Base-by-base conservation (phyloP, 2,888 invertebrate species). In the Stenodera caucasica region DNA sequence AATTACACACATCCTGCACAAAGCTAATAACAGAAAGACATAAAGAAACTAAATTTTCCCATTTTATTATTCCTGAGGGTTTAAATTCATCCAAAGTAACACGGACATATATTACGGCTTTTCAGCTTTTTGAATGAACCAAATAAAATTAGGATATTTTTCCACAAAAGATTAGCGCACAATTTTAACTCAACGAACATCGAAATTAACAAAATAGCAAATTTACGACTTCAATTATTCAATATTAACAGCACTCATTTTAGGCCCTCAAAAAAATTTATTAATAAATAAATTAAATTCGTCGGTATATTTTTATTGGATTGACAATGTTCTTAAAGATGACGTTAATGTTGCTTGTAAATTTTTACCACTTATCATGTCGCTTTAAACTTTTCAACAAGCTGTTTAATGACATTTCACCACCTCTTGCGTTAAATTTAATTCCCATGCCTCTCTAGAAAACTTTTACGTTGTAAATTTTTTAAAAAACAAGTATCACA, bases 291-390 rank as follows among this genome's bases (percentile, higher is more conserved):
- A n/a, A n/a, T n/a, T n/a, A n/a, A n/a, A n/a, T n/a, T n/a, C n/a
- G n/a, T n/a, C n/a, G n/a, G n/a, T n/a, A n/a, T n/a, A 52, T 21
- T 52, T 32, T 52, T 52, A 52, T 52, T 52, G 15, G 32, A 52
- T 52, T 32, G 45, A 18, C 45, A 45, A 45, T 45, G 21, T 45
- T 45, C 45, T 45, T 21, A 45, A 45, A 21, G 21, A 21, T 45
- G 45, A 45, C 12, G 45, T 45, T 45, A 45, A 45, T 45, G 45
- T 45, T 45, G 45, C 45, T 53, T 23, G 53, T 29, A 58, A 53
- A 58, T 58, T 58, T 58, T 53, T 53, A 58, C 53, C 58, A 58
- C 53, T 58, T 58, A 53, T 53, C 53, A 35, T 53, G 58, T 58
- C 45, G 58, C 53, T 30, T 45, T 57, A 57, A 57, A 57, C 52